A percentile compares a stretch with the other conserved stretches of the same genome.
Evolutionary conservation across 2,888 invertebrate species (phyloP).

Genomic region (Ectemnius cavifrons): DNA sequence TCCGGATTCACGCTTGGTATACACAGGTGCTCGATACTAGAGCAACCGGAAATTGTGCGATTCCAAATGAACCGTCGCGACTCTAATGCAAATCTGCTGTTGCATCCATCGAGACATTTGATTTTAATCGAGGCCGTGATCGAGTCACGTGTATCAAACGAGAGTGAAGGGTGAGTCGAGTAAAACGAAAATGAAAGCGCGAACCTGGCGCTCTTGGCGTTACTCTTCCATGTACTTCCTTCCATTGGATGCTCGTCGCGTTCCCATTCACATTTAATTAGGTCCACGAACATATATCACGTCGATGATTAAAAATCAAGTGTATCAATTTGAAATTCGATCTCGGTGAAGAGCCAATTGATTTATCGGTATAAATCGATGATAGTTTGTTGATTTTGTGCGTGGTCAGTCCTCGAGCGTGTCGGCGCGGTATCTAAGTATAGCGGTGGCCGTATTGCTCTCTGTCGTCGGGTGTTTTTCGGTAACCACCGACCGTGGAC

Average conservation of each 20-base stretch:
- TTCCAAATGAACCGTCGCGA: no score
- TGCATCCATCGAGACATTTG: neutral
- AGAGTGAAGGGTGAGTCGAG: constrained; percentile 1
- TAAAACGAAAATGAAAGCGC: constrained; percentile 19
- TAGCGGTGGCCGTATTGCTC: constrained; percentile 76
- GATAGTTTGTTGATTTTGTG: constrained; percentile 55
- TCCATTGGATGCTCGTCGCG: neutral
- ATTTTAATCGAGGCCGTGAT: constrained; percentile 17
- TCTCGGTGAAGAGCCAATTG: no score
- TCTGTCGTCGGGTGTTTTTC: constrained; percentile 59
- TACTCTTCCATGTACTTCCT: constrained; percentile 7
- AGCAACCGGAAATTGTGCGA: no score
- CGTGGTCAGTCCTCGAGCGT: constrained; percentile 65
- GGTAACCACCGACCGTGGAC: constrained; percentile 68
- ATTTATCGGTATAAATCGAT: no score
- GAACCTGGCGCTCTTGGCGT: constrained; percentile 24
- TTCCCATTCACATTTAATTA: neutral
- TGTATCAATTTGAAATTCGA: no score
- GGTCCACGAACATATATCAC: no score
- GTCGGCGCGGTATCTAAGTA: constrained; percentile 74
- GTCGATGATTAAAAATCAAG: no score
- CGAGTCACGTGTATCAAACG: constrained; percentile 7
- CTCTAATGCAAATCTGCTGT: no score
- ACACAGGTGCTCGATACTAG: no score
- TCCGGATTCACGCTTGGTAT: neutral